Percentiles rank a stretch among this genome's conserved stretches.
Conservation (phyloP, 2,888 invertebrate species). For the Halocaridina rubra region DNA sequence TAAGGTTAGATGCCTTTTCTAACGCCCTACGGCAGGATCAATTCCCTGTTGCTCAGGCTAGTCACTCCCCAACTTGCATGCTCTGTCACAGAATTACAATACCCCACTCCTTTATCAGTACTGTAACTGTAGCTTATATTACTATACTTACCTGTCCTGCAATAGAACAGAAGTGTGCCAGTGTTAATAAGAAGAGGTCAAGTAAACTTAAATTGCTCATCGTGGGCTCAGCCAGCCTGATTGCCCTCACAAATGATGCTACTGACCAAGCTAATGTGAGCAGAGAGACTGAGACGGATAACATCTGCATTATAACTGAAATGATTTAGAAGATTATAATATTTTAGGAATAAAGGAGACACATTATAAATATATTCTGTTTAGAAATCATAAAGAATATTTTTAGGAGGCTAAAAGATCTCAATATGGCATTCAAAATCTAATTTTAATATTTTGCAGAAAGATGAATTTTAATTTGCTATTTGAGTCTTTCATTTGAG, state of each 20-base stretch:
- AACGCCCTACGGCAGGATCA: too few relatives aligned
- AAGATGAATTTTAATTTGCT: too few relatives aligned
- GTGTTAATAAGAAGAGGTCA: slow-evolving; percentile 45
- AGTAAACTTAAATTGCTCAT: slow-evolving; percentile 48
- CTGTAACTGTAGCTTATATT: neutral
- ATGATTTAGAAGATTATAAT: neutral
- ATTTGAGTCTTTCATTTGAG: too few relatives aligned
- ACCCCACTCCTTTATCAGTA: neutral
- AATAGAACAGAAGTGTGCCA: slow-evolving; percentile 55
- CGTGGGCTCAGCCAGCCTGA: slow-evolving; percentile 41
- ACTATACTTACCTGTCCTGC: slow-evolving; percentile 38
- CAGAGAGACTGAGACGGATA: slow-evolving; percentile 39
- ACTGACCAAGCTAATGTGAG: slow-evolving; percentile 57
- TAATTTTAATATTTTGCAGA: too few relatives aligned
- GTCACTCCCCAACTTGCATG: too few relatives aligned
- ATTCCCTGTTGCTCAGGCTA: too few relatives aligned
- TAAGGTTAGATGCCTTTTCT: neutral
- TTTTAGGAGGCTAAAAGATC: too few relatives aligned
- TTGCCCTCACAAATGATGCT: slow-evolving; percentile 53
- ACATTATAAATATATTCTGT: too few relatives aligned
- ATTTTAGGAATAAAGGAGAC: too few relatives aligned
- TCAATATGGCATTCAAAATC: too few relatives aligned
- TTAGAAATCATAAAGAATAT: too few relatives aligned
- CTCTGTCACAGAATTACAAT: too few relatives aligned
- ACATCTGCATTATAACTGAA: slow-evolving; percentile 42